A percentile compares a stretch with the other conserved stretches of the same genome.
phyloP scores from a whole-genome alignment of 2,113 vertebrate genomes.

The Taxidea taxus region DNA sequence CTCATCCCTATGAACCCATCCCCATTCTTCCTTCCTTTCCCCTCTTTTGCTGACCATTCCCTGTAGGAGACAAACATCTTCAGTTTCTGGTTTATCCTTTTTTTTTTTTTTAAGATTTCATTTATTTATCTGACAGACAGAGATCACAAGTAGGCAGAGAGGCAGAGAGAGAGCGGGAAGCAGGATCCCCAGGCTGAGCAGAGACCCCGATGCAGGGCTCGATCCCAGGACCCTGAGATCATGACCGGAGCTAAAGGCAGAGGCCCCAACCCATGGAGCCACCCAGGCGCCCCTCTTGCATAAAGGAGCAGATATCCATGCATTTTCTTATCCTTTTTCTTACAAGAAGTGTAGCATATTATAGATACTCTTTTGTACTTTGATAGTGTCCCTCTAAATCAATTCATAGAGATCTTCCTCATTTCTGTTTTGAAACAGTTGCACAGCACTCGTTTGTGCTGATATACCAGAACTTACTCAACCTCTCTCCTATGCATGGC shows the following conservation, averaged over 20 bases:
- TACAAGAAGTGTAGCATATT: neutral
- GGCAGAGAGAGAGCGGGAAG: no score
- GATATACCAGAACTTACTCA: neutral
- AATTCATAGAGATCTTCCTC: neutral
- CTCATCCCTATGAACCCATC: neutral
- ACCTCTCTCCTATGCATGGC: neutral
- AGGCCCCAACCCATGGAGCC: no score
- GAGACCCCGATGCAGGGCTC: no score
- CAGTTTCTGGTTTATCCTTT: neutral
- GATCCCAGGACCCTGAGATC: no score
- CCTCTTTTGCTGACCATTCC: neutral
- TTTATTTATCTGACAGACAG: no score
- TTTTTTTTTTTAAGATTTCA: no score
- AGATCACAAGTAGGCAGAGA: no score
- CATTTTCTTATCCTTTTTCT: neutral
- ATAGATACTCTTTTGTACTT: neutral
- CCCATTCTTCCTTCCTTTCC: neutral
- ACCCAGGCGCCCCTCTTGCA: no score
- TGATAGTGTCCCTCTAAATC: slow-evolving; percentile 5
- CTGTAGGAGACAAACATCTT: neutral
- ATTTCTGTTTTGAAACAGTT: neutral
- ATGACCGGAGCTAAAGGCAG: no score
- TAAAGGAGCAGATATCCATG: neutral
- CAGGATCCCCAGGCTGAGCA: no score
- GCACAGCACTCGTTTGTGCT: neutral